Evolutionary conservation across 37 sponge, comb jelly and placozoan species (phyloP), one percentile per base, ranked within the genome.

Genomic region (Geodia barretti): DNA sequence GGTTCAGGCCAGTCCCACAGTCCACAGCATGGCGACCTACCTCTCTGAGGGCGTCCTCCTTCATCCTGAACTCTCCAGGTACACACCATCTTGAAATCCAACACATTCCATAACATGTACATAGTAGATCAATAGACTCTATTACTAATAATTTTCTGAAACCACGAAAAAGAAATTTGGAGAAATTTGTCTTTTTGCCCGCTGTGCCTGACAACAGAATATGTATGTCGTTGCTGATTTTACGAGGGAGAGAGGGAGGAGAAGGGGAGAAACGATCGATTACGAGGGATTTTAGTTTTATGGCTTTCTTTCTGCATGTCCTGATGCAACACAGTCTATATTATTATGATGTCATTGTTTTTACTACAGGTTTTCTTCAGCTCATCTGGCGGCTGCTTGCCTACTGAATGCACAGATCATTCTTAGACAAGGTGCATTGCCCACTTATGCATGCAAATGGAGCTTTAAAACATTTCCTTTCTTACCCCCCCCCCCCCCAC

Each of bases 21-120:
- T 64, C 19, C 33, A 43, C 5, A 60, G 64, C 60, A 84, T 92
- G 86, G 71, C 83, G 5, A 68, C 78, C 79, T 92, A 92, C 60
- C 67, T 92, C 36, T 88, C 93, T 17, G 93, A 92, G 69, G 47
- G 64, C 42, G n/a, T 85, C 2, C 81, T 92, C 26, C 86, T 88
- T 34, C 82, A 88, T 62, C n/a, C 78, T 34, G 60, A 74, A 11
- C 78, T 92, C 67, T 65, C 85, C 47, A 38, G 68, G 84, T 84
- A 35, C 39, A 65, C 28, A 47, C 25, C 26, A 72, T 24, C 14
- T 25, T 11, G 11, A n/a, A 14, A 9, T 71, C 38, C n/a, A 71
- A 8, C 36, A 19, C 35, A 14, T 71, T 24, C 4, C 9, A 3
- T 9, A 9, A 4, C 14, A 5, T 71, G n/a, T n/a, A n/a, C n/a